Conservation (phyloP, 2,888 invertebrate species). For the Rutpela maculata region DNA sequence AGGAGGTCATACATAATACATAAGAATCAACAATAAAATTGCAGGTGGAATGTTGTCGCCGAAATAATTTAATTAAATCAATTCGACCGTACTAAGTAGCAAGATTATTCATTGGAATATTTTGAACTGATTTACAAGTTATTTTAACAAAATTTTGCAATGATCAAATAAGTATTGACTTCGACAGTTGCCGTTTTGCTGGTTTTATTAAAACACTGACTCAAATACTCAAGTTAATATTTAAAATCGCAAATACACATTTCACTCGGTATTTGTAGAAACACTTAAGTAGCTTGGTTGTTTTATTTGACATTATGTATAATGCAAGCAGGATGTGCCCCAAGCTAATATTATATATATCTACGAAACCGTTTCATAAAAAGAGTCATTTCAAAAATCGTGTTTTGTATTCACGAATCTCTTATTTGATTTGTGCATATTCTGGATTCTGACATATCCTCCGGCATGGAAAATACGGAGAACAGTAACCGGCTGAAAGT, state of each 20-base stretch:
- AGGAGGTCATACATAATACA: too few relatives aligned
- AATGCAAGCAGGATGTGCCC: neutral
- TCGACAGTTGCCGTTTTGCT: too few relatives aligned
- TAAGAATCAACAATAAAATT: too few relatives aligned
- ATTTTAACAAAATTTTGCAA: too few relatives aligned
- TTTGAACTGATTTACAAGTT: too few relatives aligned
- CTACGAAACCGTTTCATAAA: neutral
- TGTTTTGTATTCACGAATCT: conserved; percentile 13
- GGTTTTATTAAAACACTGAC: too few relatives aligned
- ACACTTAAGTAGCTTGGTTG: neutral
- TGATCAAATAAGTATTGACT: too few relatives aligned
- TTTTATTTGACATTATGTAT: neutral
- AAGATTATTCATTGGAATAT: too few relatives aligned
- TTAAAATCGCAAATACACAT: neutral
- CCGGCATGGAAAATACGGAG: conserved; percentile 8
- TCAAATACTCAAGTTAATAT: neutral
- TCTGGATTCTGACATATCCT: conserved; percentile 4
- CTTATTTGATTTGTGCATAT: conserved; percentile 17
- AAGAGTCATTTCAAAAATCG: conserved; percentile 11
- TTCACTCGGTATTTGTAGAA: neutral
- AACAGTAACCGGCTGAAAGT: conserved; percentile 3
- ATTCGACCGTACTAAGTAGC: too few relatives aligned
- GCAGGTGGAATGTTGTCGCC: too few relatives aligned
- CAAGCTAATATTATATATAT: neutral
- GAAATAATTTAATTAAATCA: too few relatives aligned